phyloP scores from a whole-genome alignment of 2,113 vertebrate genomes.

The Ictidomys tridecemlineatus region DNA sequence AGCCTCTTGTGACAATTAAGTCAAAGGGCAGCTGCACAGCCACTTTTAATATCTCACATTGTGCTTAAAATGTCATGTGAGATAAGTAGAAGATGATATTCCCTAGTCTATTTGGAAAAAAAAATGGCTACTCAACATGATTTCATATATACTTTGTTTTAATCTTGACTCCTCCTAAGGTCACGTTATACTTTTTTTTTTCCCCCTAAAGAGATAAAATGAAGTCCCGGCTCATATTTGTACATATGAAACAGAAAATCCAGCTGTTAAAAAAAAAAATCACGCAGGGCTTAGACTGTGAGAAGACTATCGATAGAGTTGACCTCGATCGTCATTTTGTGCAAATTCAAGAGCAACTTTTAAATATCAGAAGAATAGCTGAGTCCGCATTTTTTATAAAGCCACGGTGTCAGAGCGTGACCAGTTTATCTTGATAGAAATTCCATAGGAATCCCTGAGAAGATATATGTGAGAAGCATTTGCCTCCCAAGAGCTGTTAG shows the following conservation, averaged over 20 bases:
- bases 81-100: neutral
- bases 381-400: slow-evolving; percentile 36
- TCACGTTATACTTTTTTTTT: neutral
- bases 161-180: neutral
- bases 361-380: neutral
- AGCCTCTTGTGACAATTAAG: neutral
- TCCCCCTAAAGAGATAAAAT: neutral
- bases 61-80: neutral
- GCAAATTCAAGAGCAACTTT: neutral
- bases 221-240: neutral
- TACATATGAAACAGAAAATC: neutral
- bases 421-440: neutral
- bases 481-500: neutral
- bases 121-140: neutral
- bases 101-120: neutral
- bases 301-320: neutral
- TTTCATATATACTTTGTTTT: too few species aligned
- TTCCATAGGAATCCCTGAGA: neutral
- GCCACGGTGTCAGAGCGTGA: neutral
- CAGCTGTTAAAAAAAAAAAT: neutral
- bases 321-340: neutral
- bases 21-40: neutral
- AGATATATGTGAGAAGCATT: slow-evolving; percentile 12
- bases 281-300: neutral
- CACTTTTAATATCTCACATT: neutral